Conservation (phyloP, 2,113 vertebrate species). For the Gymnogyps californianus region DNA sequence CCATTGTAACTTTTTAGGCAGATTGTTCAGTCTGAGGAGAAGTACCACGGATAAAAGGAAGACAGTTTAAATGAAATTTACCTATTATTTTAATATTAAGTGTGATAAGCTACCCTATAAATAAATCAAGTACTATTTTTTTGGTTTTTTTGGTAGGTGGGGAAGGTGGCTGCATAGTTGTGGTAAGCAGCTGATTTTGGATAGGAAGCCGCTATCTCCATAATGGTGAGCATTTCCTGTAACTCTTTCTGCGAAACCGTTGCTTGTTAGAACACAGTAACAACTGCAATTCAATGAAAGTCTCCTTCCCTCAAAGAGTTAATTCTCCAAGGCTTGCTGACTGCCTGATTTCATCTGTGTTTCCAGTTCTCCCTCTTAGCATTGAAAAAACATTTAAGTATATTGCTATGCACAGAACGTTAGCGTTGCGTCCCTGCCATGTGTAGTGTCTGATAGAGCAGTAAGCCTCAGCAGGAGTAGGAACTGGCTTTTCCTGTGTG, state of each 20-base stretch:
- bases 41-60: neutral
- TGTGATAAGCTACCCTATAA: neutral
- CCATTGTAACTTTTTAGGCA: neutral
- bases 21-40: neutral
- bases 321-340: neutral
- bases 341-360: neutral
- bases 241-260: neutral
- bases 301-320: neutral
- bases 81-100: neutral
- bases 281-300: neutral
- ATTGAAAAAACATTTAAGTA: neutral
- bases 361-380: neutral
- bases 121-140: neutral
- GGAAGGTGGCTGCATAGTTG: neutral
- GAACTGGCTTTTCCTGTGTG: conserved; percentile 12
- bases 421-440: accelerated
- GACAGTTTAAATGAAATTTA: neutral
- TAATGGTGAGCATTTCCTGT: neutral
- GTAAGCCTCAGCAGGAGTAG: neutral
- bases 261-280: neutral
- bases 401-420: neutral
- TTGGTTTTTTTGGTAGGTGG: neutral
- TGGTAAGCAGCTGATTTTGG: neutral
- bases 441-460: neutral
- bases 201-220: neutral